Percentiles rank a stretch among this genome's conserved stretches.
Evolutionary conservation across 2,888 invertebrate genomes (phyloP).

Genomic region (Litoditis marina): DNA sequence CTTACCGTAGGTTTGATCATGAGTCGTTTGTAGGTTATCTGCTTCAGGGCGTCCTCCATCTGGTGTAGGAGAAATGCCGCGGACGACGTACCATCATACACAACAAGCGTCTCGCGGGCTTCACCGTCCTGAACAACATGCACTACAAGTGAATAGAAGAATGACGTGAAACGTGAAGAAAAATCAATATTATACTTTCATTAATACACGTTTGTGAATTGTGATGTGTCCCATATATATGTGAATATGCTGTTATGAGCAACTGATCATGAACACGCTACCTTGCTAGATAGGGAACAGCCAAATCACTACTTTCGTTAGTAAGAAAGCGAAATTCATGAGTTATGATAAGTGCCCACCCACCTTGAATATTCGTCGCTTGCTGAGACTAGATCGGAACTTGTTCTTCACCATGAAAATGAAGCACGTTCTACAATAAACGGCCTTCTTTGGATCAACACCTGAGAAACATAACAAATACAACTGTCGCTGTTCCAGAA

Average conservation of each 20-base stretch:
- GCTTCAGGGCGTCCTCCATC: conserved; percentile 33
- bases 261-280: no score
- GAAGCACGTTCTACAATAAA: conserved; percentile 54
- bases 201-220: no score
- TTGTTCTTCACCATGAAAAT: conserved; percentile 52
- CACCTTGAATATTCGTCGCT: conserved; percentile 45
- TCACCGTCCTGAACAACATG: conserved; percentile 29
- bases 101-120: conserved; percentile 33
- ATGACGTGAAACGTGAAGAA: no score
- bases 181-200: no score
- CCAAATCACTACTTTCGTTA: no score
- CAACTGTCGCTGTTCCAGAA: no score
- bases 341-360: background rate
- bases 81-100: conserved; percentile 37
- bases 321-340: no score
- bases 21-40: conserved; percentile 29
- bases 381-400: conserved; percentile 53
- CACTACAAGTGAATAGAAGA: background rate
- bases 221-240: no score
- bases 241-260: no score
- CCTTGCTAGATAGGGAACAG: no score
- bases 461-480: conserved; percentile 18
- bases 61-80: conserved; percentile 33
- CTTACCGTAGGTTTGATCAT: conserved; percentile 37
- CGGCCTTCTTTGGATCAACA: conserved; percentile 48